phyloP scores from a whole-genome alignment of 1,140 invertebrate species.

The Muscidifurax raptorellus region DNA sequence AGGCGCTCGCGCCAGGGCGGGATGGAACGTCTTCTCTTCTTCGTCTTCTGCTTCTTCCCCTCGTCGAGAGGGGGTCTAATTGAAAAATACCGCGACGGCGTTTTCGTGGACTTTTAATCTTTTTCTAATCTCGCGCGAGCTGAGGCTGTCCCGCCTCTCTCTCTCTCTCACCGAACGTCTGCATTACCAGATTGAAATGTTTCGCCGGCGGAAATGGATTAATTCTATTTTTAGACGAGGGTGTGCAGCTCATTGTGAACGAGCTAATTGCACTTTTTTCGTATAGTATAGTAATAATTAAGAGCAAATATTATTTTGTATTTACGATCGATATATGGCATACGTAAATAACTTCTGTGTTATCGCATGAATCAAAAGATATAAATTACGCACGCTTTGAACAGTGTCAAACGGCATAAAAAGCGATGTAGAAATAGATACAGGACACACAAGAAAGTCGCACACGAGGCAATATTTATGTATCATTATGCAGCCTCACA shows the following conservation, averaged over 20 bases:
- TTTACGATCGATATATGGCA: too few relatives aligned
- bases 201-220: slow-evolving; percentile 14
- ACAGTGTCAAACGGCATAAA: not conserved
- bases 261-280: not conserved
- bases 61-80: slow-evolving; percentile 42
- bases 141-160: not conserved
- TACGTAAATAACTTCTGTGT: too few relatives aligned
- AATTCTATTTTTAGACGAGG: slow-evolving; percentile 3
- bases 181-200: slow-evolving; percentile 33
- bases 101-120: slow-evolving; percentile 48
- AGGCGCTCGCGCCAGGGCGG: slow-evolving; percentile 24
- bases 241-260: not conserved
- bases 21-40: slow-evolving; percentile 13
- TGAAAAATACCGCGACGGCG: slow-evolving; percentile 51
- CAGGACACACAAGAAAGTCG: not conserved
- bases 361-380: too few relatives aligned
- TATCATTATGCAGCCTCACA: not conserved
- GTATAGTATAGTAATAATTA: too few relatives aligned
- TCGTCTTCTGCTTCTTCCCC: slow-evolving; percentile 8
- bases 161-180: slow-evolving; percentile 9
- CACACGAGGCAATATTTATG: slow-evolving; percentile 25
- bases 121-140: slow-evolving; percentile 47
- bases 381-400: too few relatives aligned
- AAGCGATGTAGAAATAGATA: not conserved
- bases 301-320: too few relatives aligned